Percentiles rank a stretch among this genome's conserved stretches.
Evolutionary conservation across 2,113 vertebrate species (phyloP).

Genomic region (Epinephelus moara): DNA sequence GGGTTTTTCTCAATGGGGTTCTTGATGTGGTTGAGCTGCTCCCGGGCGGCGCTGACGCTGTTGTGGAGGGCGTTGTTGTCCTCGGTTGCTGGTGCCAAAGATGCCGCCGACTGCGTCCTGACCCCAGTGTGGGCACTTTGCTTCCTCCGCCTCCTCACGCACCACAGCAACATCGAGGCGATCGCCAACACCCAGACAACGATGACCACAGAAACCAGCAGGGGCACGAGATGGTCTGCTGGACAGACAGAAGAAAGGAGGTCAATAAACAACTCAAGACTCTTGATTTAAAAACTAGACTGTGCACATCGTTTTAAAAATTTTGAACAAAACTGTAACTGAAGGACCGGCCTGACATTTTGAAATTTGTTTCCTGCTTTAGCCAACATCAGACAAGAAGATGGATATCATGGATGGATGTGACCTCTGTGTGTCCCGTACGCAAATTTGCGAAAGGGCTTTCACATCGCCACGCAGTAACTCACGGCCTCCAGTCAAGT

Average conservation of each 20-base stretch:
- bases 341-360: neutral
- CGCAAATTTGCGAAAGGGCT: too few species aligned
- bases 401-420: neutral
- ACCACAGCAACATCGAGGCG: constrained; percentile 88
- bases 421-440: too few species aligned
- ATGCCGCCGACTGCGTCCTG: constrained; percentile 11
- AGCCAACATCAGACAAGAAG: neutral
- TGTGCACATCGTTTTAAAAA: too few species aligned
- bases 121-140: constrained; percentile 85
- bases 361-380: neutral
- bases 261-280: neutral
- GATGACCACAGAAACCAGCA: constrained; percentile 90
- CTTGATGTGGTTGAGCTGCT: constrained; percentile 95
- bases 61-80: constrained; percentile 92
- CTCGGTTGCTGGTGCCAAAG: neutral
- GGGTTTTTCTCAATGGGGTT: constrained; percentile 93
- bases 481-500: too few species aligned
- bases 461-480: too few species aligned
- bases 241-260: constrained; percentile 15
- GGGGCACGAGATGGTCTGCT: constrained; percentile 88
- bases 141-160: constrained; percentile 88
- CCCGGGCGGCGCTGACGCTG: constrained; percentile 89
- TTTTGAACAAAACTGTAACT: neutral
- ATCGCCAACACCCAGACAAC: constrained; percentile 90
- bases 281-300: too few species aligned